Conservation (phyloP, 2,113 vertebrate species). For the Orycteropus afer region DNA sequence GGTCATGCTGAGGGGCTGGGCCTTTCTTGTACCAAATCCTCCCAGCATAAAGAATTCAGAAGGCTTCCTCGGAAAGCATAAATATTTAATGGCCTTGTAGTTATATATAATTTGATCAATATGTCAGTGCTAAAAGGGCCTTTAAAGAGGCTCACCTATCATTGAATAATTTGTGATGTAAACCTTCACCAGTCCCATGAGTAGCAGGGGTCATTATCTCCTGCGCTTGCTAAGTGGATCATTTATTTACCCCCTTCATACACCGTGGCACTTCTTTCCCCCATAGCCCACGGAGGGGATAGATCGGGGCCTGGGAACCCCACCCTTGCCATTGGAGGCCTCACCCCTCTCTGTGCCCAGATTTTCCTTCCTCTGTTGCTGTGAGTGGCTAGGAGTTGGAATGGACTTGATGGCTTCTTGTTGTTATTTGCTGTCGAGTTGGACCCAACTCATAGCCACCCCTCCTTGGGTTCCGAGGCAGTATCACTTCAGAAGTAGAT, state of each 20-base stretch:
- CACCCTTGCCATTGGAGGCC: not conserved
- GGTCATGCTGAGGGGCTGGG: constrained; percentile 4
- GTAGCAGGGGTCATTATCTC: not conserved
- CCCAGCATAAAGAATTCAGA: constrained; percentile 28
- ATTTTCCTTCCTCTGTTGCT: not conserved
- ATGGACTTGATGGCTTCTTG: too few relatives aligned
- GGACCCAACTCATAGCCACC: too few relatives aligned
- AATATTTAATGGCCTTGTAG: constrained; percentile 81
- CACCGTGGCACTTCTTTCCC: rapidly evolving
- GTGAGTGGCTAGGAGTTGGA: too few relatives aligned
- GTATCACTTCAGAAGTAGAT: too few relatives aligned
- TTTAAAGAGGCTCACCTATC: constrained; percentile 68
- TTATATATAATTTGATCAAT: constrained; percentile 79
- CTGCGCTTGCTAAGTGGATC: not conserved
- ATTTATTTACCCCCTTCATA: constrained; percentile 40
- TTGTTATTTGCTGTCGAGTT: too few relatives aligned
- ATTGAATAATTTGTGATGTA: not conserved
- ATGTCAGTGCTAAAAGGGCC: constrained; percentile 67
- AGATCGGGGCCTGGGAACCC: not conserved
- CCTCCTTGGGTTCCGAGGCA: too few relatives aligned
- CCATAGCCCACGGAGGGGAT: not conserved
- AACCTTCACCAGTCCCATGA: not conserved
- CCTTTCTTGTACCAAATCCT: not conserved
- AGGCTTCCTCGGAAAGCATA: constrained; percentile 71
- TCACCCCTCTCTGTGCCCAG: not conserved